Evolutionary conservation across 2,113 vertebrate species (phyloP).

Genomic region (Amphiprion percula): DNA sequence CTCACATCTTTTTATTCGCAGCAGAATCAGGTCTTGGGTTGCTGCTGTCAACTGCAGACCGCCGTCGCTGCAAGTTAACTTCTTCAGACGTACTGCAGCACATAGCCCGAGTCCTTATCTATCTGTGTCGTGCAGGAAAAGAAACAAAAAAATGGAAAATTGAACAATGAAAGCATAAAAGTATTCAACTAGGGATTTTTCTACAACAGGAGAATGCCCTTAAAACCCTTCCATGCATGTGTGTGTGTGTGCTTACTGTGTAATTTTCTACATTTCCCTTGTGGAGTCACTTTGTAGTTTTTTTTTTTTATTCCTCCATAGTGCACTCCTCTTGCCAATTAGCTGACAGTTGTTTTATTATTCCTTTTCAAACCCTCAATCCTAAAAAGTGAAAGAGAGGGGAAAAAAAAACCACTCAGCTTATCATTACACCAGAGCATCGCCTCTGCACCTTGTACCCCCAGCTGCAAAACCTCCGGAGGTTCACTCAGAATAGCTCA

Average conservation of each 20-base stretch:
- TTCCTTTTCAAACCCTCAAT: constrained; percentile 73
- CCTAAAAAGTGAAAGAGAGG: constrained; percentile 56
- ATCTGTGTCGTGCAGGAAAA: constrained; percentile 13
- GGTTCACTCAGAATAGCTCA: constrained; percentile 63
- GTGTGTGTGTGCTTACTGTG: constrained; percentile 21
- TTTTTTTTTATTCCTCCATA: constrained; percentile 24
- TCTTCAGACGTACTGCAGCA: constrained; percentile 28
- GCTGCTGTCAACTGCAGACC: background rate
- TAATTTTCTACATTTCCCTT: constrained; percentile 60
- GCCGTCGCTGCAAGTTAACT: constrained; percentile 32
- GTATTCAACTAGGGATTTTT: constrained; percentile 42
- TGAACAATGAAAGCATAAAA: constrained; percentile 69
- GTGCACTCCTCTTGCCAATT: constrained; percentile 75
- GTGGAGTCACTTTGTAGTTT: constrained; percentile 75
- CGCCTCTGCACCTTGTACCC: constrained; percentile 50
- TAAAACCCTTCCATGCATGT: constrained; percentile 30
- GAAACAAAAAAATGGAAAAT: constrained; percentile 44
- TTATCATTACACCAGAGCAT: constrained; percentile 60
- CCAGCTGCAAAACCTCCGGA: constrained; percentile 51
- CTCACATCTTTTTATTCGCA: background rate
- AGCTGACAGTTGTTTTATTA: constrained; percentile 79
- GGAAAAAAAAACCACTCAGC: constrained; percentile 8
- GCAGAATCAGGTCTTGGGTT: background rate
- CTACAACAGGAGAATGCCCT: constrained; percentile 61
- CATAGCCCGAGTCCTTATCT: background rate